Conservation (phyloP, 2,797 vertebrate species). For the Lophotriccus pileatus region DNA sequence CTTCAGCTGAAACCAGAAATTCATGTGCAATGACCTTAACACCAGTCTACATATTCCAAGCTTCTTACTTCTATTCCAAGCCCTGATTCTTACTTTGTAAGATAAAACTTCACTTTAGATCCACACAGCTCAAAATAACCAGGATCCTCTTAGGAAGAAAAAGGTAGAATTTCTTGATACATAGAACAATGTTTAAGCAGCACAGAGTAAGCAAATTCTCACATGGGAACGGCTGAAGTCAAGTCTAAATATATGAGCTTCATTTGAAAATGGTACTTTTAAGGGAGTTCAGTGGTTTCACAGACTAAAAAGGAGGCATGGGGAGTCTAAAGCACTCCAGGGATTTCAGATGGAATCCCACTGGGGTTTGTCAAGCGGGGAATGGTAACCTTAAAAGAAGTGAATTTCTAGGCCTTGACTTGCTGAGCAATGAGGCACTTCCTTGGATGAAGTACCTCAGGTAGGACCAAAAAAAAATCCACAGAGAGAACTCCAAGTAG, state of each 20-base stretch:
- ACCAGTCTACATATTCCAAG: not conserved
- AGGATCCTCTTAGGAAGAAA: slow-evolving; percentile 24
- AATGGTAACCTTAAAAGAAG: slow-evolving; percentile 41
- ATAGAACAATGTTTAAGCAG: slow-evolving; percentile 47
- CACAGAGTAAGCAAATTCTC: slow-evolving; percentile 52
- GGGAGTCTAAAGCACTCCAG: slow-evolving; percentile 47
- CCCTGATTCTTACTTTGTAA: slow-evolving; percentile 28
- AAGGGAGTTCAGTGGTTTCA: slow-evolving; percentile 58
- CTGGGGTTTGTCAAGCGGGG: slow-evolving; percentile 32
- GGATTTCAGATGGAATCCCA: slow-evolving; percentile 55
- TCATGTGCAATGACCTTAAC: not conserved
- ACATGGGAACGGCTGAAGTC: slow-evolving; percentile 30
- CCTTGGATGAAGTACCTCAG: slow-evolving; percentile 9
- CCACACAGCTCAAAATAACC: slow-evolving; percentile 49
- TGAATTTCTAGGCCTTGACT: slow-evolving; percentile 54
- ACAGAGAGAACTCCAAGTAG: not conserved
- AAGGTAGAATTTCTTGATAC: slow-evolving; percentile 28
- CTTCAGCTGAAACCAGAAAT: not conserved
- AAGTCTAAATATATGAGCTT: slow-evolving; percentile 20
- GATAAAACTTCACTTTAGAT: slow-evolving; percentile 56
- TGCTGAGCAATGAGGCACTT: slow-evolving; percentile 34
- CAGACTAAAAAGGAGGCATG: slow-evolving; percentile 29
- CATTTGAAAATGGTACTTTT: slow-evolving; percentile 52
- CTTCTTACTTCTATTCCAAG: not conserved
- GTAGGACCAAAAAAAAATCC: not conserved